Conservation (phyloP, 2,888 invertebrate species). For the Bembecia ichneumoniformis region DNA sequence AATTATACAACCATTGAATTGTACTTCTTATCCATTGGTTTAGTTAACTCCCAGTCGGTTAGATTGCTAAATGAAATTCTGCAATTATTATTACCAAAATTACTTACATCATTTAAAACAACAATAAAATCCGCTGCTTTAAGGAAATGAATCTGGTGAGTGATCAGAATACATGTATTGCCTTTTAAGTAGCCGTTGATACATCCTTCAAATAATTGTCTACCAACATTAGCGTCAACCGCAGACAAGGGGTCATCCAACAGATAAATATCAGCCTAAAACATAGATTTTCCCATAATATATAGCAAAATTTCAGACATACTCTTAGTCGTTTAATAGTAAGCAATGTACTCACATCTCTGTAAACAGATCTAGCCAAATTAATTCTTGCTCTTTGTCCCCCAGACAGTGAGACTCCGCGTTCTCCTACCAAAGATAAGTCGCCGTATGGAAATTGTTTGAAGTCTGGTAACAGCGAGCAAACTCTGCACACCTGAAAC, state of each 20-base stretch:
- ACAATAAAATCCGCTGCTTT: conserved; percentile 65
- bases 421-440: conserved; percentile 83
- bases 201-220: conserved; percentile 82
- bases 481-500: conserved; percentile 73
- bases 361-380: conserved; percentile 83
- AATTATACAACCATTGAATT: too few relatives aligned
- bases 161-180: conserved; percentile 83
- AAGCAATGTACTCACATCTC: conserved; percentile 68
- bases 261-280: conserved; percentile 81
- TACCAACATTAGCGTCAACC: conserved; percentile 83
- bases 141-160: conserved; percentile 84
- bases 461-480: conserved; percentile 79
- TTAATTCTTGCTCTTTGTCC: conserved; percentile 88
- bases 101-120: conserved; percentile 60
- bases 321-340: neutral
- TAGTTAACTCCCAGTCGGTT: too few relatives aligned
- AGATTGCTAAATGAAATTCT: too few relatives aligned
- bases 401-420: conserved; percentile 85
- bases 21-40: too few relatives aligned
- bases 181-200: conserved; percentile 75
- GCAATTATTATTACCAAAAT: too few relatives aligned
- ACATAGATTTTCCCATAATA: conserved; percentile 6
- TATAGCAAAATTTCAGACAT: too few relatives aligned
- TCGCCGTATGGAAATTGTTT: conserved; percentile 83
- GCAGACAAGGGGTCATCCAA: conserved; percentile 88